A percentile compares a stretch with the other conserved stretches of the same genome.
Conservation (phyloP, 2,888 invertebrate genomes). For the Meganola albula region DNA sequence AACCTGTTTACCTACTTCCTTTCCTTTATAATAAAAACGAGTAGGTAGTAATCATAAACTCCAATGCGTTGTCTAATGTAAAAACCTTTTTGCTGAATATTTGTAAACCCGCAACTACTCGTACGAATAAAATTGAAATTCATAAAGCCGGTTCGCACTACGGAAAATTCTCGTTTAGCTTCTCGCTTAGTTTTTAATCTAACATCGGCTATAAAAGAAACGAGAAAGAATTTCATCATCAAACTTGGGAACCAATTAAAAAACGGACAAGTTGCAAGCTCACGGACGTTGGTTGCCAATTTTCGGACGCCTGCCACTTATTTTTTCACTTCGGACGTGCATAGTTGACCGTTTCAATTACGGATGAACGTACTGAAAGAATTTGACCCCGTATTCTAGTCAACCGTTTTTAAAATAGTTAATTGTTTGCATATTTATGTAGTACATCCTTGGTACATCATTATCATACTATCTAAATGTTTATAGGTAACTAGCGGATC, state of each 20-base stretch:
- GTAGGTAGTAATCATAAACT: conserved; percentile 4
- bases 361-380: conserved; percentile 40
- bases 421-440: too few relatives aligned
- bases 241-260: conserved; percentile 42
- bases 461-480: too few relatives aligned
- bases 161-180: conserved; percentile 4
- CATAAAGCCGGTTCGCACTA: conserved; percentile 19
- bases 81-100: conserved; percentile 7
- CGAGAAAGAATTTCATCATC: conserved; percentile 16
- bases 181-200: conserved; percentile 24
- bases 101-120: conserved; percentile 6
- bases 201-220: conserved; percentile 8
- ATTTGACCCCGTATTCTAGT: conserved; percentile 50
- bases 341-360: conserved; percentile 43
- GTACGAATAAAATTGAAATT: conserved; percentile 24
- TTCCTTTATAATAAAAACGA: background rate
- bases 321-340: conserved; percentile 36
- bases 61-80: conserved; percentile 1
- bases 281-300: conserved; percentile 35
- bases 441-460: too few relatives aligned
- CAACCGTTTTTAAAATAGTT: conserved; percentile 40
- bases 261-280: conserved; percentile 14
- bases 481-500: too few relatives aligned
- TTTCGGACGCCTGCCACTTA: conserved; percentile 41
- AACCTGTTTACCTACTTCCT: too few relatives aligned